Evolutionary conservation across 2,888 invertebrate species (phyloP).

Genomic region (Antheraea assamensis): DNA sequence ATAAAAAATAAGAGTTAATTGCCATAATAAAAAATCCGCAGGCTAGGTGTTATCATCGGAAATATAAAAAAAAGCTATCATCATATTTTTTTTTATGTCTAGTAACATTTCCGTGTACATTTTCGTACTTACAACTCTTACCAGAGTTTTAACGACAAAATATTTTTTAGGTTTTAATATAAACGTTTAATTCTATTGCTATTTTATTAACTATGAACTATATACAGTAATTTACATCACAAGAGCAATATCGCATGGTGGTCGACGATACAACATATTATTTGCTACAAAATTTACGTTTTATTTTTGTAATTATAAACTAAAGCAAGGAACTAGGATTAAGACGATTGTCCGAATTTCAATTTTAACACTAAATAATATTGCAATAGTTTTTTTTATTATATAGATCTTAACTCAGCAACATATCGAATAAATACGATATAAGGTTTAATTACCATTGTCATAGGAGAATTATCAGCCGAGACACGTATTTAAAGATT

Average conservation of each 20-base stretch:
- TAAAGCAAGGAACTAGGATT: constrained; percentile 56
- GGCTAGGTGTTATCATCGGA: constrained; percentile 49
- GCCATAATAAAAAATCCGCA: constrained; percentile 62
- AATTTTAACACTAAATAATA: not conserved
- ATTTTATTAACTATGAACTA: constrained; percentile 45
- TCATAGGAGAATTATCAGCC: not conserved
- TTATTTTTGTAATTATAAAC: constrained; percentile 32
- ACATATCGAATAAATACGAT: too few relatives aligned
- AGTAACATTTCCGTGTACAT: constrained; percentile 47
- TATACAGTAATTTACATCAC: constrained; percentile 82
- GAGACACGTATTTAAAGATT: not conserved
- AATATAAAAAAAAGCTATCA: constrained; percentile 35
- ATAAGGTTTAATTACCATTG: not conserved
- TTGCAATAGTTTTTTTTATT: not conserved
- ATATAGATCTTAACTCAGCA: not conserved
- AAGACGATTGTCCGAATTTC: constrained; percentile 11
- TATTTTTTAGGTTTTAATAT: constrained; percentile 46
- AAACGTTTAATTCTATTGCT: constrained; percentile 56
- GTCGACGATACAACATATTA: constrained; percentile 43
- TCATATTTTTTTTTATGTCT: constrained; percentile 30
- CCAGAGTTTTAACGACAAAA: constrained; percentile 47
- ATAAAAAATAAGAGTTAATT: constrained; percentile 57
- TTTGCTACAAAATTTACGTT: constrained; percentile 26
- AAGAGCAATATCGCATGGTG: constrained; percentile 65
- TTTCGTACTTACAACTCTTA: constrained; percentile 71